These are phyloP conservation scores for Cyanoramphus novaezelandiae DNA, from an alignment of 2,113 vertebrate species.

Conservation along the genomic window DNA sequence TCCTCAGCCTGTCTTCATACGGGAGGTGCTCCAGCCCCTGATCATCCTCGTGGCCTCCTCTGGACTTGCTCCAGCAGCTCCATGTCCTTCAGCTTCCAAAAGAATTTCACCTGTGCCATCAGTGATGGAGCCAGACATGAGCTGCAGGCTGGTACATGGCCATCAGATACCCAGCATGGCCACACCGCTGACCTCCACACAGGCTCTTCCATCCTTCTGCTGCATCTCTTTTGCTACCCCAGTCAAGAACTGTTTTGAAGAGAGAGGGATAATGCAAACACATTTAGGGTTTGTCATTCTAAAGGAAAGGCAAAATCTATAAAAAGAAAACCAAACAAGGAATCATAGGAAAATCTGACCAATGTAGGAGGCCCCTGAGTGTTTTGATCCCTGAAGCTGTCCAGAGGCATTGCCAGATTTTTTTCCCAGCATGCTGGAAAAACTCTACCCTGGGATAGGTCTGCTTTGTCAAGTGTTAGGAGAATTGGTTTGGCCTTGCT, in stretches of 20 bases:
- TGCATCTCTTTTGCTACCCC: not conserved
- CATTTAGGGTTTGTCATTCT: not conserved
- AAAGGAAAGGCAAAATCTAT: constrained; percentile 4
- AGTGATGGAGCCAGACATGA: accelerated
- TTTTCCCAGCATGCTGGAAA: not conserved
- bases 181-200: not conserved
- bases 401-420: not conserved
- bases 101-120: not conserved
- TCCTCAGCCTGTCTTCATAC: not conserved
- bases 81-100: not conserved
- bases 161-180: accelerated
- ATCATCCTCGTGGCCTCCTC: not conserved
- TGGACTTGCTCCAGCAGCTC: not conserved
- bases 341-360: constrained; percentile 47
- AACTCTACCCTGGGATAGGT: not conserved
- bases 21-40: not conserved
- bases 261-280: not conserved
- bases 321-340: constrained; percentile 21
- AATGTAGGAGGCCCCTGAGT: not conserved
- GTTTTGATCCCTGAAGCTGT: not conserved
- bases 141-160: not conserved
- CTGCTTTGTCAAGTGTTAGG: not conserved
- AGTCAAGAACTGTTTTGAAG: not conserved
- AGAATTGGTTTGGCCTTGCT: not conserved
- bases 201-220: not conserved